Evolutionary conservation across 2,113 vertebrate genomes (phyloP), one percentile per base, ranked within the genome.

Genomic region (Mellivora capensis): DNA sequence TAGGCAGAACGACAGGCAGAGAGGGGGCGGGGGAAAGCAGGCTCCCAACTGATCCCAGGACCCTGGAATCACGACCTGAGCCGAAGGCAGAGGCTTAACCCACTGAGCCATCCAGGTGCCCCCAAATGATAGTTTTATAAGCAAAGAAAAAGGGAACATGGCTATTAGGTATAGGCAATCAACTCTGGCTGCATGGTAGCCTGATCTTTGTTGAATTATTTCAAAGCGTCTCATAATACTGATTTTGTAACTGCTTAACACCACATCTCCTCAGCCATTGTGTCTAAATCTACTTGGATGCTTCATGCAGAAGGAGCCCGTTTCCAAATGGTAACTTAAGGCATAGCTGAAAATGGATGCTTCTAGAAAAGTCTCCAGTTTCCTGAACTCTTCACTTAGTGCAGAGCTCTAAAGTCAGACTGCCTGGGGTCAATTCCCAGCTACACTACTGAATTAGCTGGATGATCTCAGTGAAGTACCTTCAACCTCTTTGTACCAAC

Each of bases 21-120:
- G 52, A 0, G 1, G 1, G 17, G 4, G 49, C 0, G 49, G 4
- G 49, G 52, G 17, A 6, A 6, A 54, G 52, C 52, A 18, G 17
- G 17, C 4, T 54, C 52, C 52, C 1, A 5, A 18, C 52, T 54
- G 52, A 54, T 54, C 52, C 5, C 52, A 54, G 52, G 17, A 54
- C 52, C 52, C 52, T 54, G 52, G 17, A 6, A 54, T 54, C 52
- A 54, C 1, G 52, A 54, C 52, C 52, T 54, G 52, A 54, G 52
- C 52, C 1, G 1, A 54, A 54, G 52, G 52, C 52, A 54, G 52
- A 54, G 52, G 52, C 17, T 54, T 54, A 18, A 18, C 17, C 52
- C 52, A 54, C 52, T 54, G 52, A 54, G 52, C 52, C 52, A 54
- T 6, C 52, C 17, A 54, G 52, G 52, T 18, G 1, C 52, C 52